Evolutionary conservation across 2,113 vertebrate species (phyloP), one percentile per base, ranked within the genome.

Genomic region (Thermophis baileyi): DNA sequence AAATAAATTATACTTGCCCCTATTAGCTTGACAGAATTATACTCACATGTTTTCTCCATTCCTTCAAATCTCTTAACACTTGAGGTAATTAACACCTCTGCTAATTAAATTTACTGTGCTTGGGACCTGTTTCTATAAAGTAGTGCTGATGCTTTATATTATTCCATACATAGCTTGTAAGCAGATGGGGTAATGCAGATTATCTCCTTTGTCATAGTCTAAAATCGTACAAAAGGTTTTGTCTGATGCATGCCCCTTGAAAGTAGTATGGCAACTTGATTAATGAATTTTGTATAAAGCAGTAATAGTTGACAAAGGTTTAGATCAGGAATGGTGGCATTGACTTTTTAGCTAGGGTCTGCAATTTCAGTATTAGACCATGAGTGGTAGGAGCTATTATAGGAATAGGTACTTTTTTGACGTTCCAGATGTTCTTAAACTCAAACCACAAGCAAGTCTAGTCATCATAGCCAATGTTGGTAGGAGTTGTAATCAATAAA

Each of bases 101-200:
- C 47, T 89, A 89, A 89, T 89, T 92, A 92, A 46, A 92, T 88
- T 92, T 92, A 91, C 85, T 30, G 35, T 92, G 35, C 27, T 53
- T 92, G 87, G 91, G 87, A 53, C 60, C 87, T 86, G 90, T 47
- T 91, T 53, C 6, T 35, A 69, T 53, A 89, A 53, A 89, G 50
- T 60, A 88, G 9, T 53, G 47, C n/a, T 92, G 55, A 44, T 69
- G 55, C 18, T 91, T 87, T 86, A 53, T 88, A 63, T 88, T 92
- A 14, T 51, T 69, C 44, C 63, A 88, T 74, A 44, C 69, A 88
- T 44, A 53, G 86, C n/a, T 69, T 69, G 54, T 88, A 35, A 57
- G 57, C 44, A 91, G 63, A 2, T 18, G 2, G 24, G 4, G 18
- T 60, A 30, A 55, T 55, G 12, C 90, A 46, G 22, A 44, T 85